Base-by-base conservation (phyloP, 2,797 vertebrate genomes). In the Rhynchonycteris naso region DNA sequence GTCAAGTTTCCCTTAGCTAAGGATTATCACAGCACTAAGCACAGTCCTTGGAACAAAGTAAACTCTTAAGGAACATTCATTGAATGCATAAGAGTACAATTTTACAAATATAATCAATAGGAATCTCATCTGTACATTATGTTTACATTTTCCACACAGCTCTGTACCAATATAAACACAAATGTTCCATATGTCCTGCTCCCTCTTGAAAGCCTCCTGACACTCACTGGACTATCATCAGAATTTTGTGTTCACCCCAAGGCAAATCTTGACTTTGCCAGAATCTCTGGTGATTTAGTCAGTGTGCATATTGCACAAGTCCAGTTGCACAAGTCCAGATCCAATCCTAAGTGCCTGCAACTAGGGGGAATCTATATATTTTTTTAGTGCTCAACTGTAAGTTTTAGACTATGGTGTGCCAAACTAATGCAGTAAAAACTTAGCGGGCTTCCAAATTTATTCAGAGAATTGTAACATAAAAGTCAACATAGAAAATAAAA, bases 361-460 rank as follows among this genome's bases (percentile, higher is more conserved):
- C 59, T 30, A 24, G 74, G n/a, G 69, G n/a, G 43, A 7, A 43
- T 88, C 71, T 19, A 18, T 28, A 61, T 91, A 66, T 75, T 71
- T 91, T 94, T 96, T 90, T 61, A 82, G 58, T 35, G 47, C 22
- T 81, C 81, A 5, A 86, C 90, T 92, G 18, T 88, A 95, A 93
- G 83, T 66, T 83, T 93, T 56, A 97, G 91, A 82, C n/a, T 16
- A 69, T 13, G 11, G 26, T 69, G 28, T 93, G 38, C 33, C 78
- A 85, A 93, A 88, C 83, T 63, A 76, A 80, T 8, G 2, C 66
- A 86, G 26, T 88, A 86, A 86, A 93, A 88, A 78, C 0, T 75
- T 75, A 86, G 50, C 47, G 38, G 13, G 56, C 78, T 91, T 87
- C 35, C 80, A 92, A 83, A 81, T 80, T 93, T 89, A 88, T 80